phyloP scores from a whole-genome alignment of 2,888 invertebrate genomes.

The Encarsia formosa region DNA sequence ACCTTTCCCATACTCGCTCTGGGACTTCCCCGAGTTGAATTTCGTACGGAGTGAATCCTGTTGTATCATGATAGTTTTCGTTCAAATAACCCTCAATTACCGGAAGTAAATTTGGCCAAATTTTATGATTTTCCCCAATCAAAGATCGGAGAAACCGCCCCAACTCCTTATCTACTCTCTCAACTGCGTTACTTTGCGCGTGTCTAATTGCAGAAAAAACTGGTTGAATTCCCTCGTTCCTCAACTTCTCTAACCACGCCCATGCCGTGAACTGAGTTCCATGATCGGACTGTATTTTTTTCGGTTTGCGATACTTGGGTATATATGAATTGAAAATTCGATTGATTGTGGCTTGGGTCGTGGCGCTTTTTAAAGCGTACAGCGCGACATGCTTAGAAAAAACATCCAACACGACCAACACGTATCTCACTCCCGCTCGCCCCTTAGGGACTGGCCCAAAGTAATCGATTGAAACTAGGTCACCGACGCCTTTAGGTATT shows the following conservation, averaged over 20 bases:
- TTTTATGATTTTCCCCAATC: not conserved
- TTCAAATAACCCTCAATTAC: not conserved
- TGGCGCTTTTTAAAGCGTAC: too few species aligned
- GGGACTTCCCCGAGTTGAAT: not conserved
- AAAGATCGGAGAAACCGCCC: too few species aligned
- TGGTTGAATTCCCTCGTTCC: not conserved
- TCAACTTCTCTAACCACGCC: not conserved
- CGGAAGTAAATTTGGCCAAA: not conserved
- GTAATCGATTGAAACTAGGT: slow-evolving; percentile 24
- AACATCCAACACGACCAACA: slow-evolving; percentile 18
- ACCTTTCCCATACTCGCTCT: not conserved
- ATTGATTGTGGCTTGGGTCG: slow-evolving; percentile 6
- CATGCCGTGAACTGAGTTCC: slow-evolving; percentile 6
- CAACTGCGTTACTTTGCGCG: not conserved
- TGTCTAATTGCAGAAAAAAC: not conserved
- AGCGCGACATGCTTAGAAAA: slow-evolving; percentile 13
- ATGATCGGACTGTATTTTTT: slow-evolving; percentile 5
- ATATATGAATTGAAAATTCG: slow-evolving; percentile 19
- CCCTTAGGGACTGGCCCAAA: slow-evolving; percentile 23
- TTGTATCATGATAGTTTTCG: not conserved
- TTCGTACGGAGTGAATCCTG: not conserved
- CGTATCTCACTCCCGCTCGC: slow-evolving; percentile 6
- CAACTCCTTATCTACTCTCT: too few species aligned
- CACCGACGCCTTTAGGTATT: slow-evolving; percentile 3
- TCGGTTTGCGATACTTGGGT: slow-evolving; percentile 2